Base-by-base conservation (phyloP, 2,113 vertebrate species). In the Dolichotis patagonum region DNA sequence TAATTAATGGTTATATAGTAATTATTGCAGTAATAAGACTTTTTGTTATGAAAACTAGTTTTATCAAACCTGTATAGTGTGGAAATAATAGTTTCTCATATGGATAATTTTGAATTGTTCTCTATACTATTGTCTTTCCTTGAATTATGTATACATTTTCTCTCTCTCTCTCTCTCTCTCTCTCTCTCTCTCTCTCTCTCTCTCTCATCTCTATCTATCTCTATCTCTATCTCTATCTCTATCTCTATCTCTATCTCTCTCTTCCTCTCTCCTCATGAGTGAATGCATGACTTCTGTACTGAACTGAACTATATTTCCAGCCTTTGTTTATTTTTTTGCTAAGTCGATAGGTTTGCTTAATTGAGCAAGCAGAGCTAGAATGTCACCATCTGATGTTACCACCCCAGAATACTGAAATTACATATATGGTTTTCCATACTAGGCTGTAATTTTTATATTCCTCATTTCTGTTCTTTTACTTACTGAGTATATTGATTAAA, bases 401-500 rank as follows among this genome's bases (percentile, higher is more conserved):
- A 41, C 28, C 10, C 12, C 41, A 28, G 41, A 77, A 41, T 28
- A 46, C 12, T 77, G 73, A 46, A 46, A 77, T 77, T 77, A 77
- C 11, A 77, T 38, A 5, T 26, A 5, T 43, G 38, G 38, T 24
- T 75, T 26, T 41, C 22, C 3, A 43, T 43, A 22, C 41, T 24
- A 41, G 71, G 24, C 38, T 75, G 71, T 24, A 11, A 24, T 73
- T 9, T 73, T 75, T 82, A 83, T 62, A 63, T 75, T 94, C 28
- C 10, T 95, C 28, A 81, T 6, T 86, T 98, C 67, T 43, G 91
- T 38, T 96, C 35, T 38, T 69, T 69, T 7, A 69, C 97, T 95
- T 63, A 81, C 82, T 97, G 38, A 87, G 85, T 65, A 88, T 98
- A 97, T 97, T 88, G 81, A 97, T 98, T 96, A 94, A 78, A 96